Base-by-base conservation (phyloP, 1,140 invertebrate species). In the Solenopsis fugax region DNA sequence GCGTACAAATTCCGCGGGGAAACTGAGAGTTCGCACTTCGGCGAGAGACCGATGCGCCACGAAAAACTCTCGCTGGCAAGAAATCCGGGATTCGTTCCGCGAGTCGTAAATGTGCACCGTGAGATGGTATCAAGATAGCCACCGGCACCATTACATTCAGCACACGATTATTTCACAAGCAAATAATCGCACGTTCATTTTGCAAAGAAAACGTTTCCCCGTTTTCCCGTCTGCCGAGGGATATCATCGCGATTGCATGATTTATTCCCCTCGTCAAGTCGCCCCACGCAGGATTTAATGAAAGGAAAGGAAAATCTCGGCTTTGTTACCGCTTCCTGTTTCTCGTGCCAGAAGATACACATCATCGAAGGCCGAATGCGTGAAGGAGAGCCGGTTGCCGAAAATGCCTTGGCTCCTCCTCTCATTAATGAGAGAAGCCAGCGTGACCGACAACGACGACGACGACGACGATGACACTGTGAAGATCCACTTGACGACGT, bases 371-470 rank as follows among this genome's bases (percentile, higher is more conserved):
- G 24, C 18, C 67, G 48, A 80, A 54, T 37, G 54, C 80, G 54
- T 21, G 67, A 73, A 82, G 60, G 34, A 81, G 76, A 62, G 54
- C 64, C 21, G 45, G 16, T 37, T 21, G 52, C 52, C 80, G 80
- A 82, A 84, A 84, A 84, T 60, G 80, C 69, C 54, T 29, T 16
- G 34, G 34, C 45, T 80, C 76, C 76, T 86, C 64, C 52, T 87
- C 77, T 87, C 85, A 84, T 87, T 87, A 87, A 84, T 77, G 78
- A 72, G n/a, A 45, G 77, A 87, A 87, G 54, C 85, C 56, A 64
- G 77, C 78, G 78, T 87, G 85, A 87, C 85, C 64, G 50, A 67
- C 48, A 56, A 86, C 34, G 29, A 29, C 29, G 29, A 29, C 29
- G 29, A 29, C 29, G 29, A 2, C 64, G 50, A 67, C 48, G 71